Base-by-base conservation (phyloP, 1,140 invertebrate species). In the Achatina immaculata region DNA sequence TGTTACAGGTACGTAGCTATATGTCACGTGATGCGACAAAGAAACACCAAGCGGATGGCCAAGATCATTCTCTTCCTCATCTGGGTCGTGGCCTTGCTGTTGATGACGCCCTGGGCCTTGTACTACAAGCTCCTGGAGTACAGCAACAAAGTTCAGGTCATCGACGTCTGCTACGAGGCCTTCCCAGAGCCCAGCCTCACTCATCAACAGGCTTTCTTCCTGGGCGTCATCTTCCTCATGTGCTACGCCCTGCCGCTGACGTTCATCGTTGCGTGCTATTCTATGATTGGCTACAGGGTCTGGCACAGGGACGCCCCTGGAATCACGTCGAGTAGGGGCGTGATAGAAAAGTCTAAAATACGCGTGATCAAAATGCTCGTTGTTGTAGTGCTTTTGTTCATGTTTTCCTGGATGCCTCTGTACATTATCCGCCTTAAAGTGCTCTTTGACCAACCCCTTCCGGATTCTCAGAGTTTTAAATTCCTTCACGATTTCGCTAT, bases 311-410 rank as follows among this genome's bases (percentile, higher is more conserved):
- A 95, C 78, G 97, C 98, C 80, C 96, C 96, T 0, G 96, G 95
- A 0, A 82, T 88, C 80, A 82, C 83, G 81, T 68, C 83, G 58
- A 82, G 86, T 83, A 65, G 83, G 78, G 83, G 82, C 43, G 82
- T 89, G 31, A 90, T 92, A 69, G 87, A 91, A 73, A 86, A 87
- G 68, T 92, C 91, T 1, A 91, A 91, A 81, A 84, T 89, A 48
- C 86, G 89, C 76, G 97, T 98, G 31, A 95, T 99, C 7, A 98
- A 98, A 91, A 99, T 99, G 98, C 92, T 99, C 79, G 94, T 98
- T 0, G 95, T 96, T 0, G 97, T 99, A 0, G 97, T 99, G 2
- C 95, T 98, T n/a, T 92, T 98, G 0, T 99, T 99, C 91, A 96
- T 97, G 0, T 90, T 98, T 0, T 98, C 96, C 28, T 99, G 98